These are phyloP conservation scores for Cephonodes hylas DNA, from an alignment of 2,888 invertebrate genomes.

Conservation along the genomic window DNA sequence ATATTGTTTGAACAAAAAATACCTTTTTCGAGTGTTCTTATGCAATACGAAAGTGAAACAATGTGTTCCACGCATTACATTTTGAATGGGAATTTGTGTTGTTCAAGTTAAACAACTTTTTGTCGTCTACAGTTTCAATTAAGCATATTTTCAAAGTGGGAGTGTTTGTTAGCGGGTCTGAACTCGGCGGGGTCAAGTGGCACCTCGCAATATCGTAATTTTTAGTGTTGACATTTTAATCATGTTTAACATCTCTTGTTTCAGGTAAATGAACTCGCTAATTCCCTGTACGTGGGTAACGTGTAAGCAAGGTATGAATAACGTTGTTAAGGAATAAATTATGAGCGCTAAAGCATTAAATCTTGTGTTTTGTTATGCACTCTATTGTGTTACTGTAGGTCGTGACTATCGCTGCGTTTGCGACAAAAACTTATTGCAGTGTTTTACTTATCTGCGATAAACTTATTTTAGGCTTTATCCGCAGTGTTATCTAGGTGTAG, in stretches of 20 bases:
- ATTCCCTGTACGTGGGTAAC: conserved; percentile 17
- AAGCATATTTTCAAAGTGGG: conserved; percentile 29
- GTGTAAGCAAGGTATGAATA: conserved; percentile 27
- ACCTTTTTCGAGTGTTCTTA: conserved; percentile 42
- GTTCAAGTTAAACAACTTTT: conserved; percentile 40
- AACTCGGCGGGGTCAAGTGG: conserved; percentile 39
- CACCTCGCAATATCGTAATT: conserved; percentile 30
- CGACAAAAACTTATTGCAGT: conserved; percentile 6
- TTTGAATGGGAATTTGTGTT: conserved; percentile 43
- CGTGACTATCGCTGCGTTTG: conserved; percentile 4
- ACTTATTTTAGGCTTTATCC: background rate
- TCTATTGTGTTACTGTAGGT: background rate
- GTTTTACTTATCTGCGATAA: conserved; percentile 3
- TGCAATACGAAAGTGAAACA: conserved; percentile 33
- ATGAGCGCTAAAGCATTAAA: background rate
- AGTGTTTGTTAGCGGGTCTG: conserved; percentile 35
- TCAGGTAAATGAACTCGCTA: conserved; percentile 40
- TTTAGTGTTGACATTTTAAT: conserved; percentile 34
- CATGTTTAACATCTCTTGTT: conserved; percentile 41
- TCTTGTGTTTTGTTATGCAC: conserved; percentile 7
- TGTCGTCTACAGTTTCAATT: conserved; percentile 40
- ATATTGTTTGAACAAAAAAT: conserved; percentile 59
- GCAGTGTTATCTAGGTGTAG: background rate
- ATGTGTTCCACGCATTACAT: conserved; percentile 43
- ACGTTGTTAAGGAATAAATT: conserved; percentile 12